Conservation (phyloP, 2,113 vertebrate species). For the Progne subis region DNA sequence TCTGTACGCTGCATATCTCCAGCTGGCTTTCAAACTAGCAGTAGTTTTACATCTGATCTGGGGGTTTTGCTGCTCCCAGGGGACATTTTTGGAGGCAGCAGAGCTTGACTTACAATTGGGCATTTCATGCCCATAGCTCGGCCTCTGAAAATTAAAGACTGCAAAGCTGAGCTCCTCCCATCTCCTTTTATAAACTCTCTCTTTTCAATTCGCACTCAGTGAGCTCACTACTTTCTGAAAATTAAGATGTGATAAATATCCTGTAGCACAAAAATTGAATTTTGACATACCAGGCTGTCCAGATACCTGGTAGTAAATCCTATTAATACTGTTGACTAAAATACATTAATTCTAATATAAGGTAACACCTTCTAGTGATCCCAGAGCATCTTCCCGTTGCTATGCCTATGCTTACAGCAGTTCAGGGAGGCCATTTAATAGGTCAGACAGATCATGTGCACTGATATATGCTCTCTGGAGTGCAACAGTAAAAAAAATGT, state of each 20-base stretch:
- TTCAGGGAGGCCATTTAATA: not conserved
- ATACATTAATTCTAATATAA: not conserved
- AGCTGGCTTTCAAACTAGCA: not conserved
- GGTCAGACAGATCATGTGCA: not conserved
- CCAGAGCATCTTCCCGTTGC: not conserved
- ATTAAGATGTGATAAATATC: not conserved
- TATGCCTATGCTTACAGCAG: not conserved
- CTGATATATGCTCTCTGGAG: not conserved
- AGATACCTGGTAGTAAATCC: not conserved
- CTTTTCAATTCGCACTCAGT: not conserved
- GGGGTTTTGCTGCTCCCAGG: not conserved
- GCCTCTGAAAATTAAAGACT: slow-evolving; percentile 15
- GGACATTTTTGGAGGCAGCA: not conserved
- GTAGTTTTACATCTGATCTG: not conserved
- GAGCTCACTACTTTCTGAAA: not conserved
- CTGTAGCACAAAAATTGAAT: not conserved
- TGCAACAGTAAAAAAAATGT: not conserved
- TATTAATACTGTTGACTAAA: not conserved
- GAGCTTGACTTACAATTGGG: not conserved
- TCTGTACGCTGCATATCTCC: not conserved
- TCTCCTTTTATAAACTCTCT: not conserved
- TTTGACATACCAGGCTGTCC: not conserved
- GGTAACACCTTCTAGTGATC: not conserved
- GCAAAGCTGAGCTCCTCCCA: not conserved
- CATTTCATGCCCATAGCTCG: not conserved